Evolutionary conservation across 30 jellyfish, hydroid and myxozoan genomes (phyloP).

Genomic region (Pseudorhiza aurosa): DNA sequence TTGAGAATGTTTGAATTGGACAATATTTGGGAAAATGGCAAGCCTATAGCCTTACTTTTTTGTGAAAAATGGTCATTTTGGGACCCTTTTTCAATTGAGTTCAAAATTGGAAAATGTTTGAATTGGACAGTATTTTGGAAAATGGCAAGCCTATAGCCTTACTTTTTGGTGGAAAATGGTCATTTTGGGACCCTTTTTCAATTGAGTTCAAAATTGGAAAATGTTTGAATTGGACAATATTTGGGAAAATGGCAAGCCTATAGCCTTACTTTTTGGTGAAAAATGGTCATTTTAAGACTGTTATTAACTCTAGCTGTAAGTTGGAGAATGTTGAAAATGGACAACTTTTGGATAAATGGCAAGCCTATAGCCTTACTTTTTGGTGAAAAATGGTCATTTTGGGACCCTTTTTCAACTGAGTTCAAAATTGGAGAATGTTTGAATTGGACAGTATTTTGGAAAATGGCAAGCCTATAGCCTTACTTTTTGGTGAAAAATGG

Average conservation of each 20-base stretch:
- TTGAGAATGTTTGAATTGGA: too few species aligned
- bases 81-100: too few species aligned
- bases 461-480: constrained; percentile 19
- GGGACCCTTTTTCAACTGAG: background rate
- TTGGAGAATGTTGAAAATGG: background rate
- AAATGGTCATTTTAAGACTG: background rate
- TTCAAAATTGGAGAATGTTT: background rate
- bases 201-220: too few species aligned
- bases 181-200: too few species aligned
- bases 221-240: background rate
- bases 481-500: background rate
- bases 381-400: background rate
- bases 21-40: background rate
- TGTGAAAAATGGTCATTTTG: background rate
- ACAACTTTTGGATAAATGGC: background rate
- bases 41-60: background rate
- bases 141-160: background rate
- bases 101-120: too few species aligned
- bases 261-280: background rate
- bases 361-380: constrained; percentile 30
- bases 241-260: background rate
- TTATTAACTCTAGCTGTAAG: background rate
- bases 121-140: background rate
- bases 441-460: background rate
- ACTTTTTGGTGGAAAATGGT: too few species aligned